Evolutionary conservation across 2,113 vertebrate species (phyloP).

Genomic region (Clupea harengus): DNA sequence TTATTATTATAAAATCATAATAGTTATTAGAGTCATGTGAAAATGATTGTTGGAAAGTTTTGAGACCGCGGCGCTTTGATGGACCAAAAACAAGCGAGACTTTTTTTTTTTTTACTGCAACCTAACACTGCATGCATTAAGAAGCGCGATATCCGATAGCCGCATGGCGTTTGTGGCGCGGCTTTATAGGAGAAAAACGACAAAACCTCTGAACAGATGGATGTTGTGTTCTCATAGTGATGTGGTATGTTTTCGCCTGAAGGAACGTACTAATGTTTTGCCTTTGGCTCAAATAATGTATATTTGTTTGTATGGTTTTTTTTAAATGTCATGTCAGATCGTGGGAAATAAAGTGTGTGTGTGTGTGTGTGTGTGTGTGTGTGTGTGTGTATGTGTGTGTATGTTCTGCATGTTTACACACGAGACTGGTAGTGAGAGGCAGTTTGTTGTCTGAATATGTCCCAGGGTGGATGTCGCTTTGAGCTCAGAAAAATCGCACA

Average conservation of each 20-base stretch:
- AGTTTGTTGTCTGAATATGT: constrained; percentile 34
- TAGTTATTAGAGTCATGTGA: background rate
- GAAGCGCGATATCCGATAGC: background rate
- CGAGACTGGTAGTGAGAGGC: constrained; percentile 21
- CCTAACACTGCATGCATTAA: background rate
- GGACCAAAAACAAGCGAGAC: background rate
- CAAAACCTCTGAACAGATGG: no score
- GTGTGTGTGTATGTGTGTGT: no score
- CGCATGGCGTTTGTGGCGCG: no score
- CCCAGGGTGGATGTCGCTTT: constrained; percentile 53
- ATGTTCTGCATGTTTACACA: constrained; percentile 22
- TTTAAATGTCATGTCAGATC: no score
- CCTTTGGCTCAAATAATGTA: no score
- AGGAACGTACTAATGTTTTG: no score
- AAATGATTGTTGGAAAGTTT: background rate
- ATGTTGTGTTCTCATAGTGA: no score
- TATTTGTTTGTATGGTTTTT: no score
- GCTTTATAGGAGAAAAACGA: no score
- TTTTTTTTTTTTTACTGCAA: background rate
- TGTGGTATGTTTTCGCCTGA: no score
- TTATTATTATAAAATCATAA: background rate
- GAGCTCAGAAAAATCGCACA: constrained; percentile 53
- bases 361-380: no score
- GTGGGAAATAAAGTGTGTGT: no score
- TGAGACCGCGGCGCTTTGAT: background rate